Conservation (phyloP, 2,113 vertebrate species). For the Equus quagga region DNA sequence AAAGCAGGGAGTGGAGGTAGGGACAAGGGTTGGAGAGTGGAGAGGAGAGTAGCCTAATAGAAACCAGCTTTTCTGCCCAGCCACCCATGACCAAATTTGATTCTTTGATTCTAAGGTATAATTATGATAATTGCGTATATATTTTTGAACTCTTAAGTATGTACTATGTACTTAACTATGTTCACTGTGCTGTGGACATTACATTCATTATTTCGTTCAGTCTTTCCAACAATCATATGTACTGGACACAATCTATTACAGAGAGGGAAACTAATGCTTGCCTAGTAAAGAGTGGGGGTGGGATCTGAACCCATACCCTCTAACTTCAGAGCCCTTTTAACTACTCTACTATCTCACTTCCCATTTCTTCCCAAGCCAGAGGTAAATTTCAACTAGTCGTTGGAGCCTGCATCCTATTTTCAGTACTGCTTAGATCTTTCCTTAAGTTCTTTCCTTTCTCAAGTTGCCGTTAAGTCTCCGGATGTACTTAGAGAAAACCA, state of each 20-base stretch:
- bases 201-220: background rate
- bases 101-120: constrained; percentile 11
- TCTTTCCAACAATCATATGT: background rate
- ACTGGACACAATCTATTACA: background rate
- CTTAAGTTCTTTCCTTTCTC: constrained; percentile 36
- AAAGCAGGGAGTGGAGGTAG: background rate
- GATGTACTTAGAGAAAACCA: constrained; percentile 6
- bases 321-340: constrained; percentile 44
- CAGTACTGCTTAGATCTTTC: background rate
- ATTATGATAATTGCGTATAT: background rate
- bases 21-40: background rate
- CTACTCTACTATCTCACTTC: background rate
- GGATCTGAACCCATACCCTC: constrained; percentile 22
- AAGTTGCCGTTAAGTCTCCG: background rate
- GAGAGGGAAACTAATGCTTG: constrained; percentile 20
- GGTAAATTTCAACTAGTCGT: constrained; percentile 1
- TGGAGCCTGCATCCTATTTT: background rate
- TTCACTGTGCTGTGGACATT: background rate
- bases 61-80: background rate
- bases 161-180: too few species aligned
- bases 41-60: background rate
- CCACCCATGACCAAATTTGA: background rate
- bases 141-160: background rate
- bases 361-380: background rate
- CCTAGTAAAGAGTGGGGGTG: background rate